Evolutionary conservation across 2,113 vertebrate species (phyloP), one percentile per base, ranked within the genome.

Genomic region (Puffinus mauretanicus): DNA sequence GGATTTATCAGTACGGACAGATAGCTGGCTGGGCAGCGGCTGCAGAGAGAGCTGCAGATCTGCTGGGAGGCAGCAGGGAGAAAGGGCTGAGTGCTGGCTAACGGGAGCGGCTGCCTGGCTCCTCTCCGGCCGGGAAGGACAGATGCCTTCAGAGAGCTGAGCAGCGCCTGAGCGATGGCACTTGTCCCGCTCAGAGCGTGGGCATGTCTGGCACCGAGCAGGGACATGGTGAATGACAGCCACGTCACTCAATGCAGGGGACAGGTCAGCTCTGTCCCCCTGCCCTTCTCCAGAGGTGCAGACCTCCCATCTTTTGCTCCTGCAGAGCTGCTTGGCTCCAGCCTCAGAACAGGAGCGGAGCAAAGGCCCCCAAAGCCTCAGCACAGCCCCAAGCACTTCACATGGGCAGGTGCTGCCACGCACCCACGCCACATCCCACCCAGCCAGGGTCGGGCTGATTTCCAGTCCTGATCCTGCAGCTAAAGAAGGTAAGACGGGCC

Each of bases 121-220:
- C 58, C 25, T 25, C 55, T 34, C 40, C 0, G 0, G 15, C 36
- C 0, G 0, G 46, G n/a, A 69, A 46, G 55, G 67, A 58, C 36
- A 38, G 51, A 34, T 2, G 29, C 34, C 40, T 38, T 46, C 55
- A 38, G 38, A 22, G 40, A 58, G 38, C 38, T 25, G 27, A 64
- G 93, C 46, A 69, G 64, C 40, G n/a, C 42, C 29, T 3, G 13
- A 90, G 21, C 1, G 0, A 30, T 4, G 8, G 70, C 27, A 32
- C 18, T 4, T 6, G 36, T 17, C 54, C 58, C 1, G 6, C 52
- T 57, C 16, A 26, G 57, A 29, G 18, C 1, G 0, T 4, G 17
- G 46, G 27, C 38, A 62, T 1, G 1, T 7, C 38, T 12, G 49
- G 49, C 52, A 29, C 36, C 0, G 2, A 44, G 67, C 64, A 78